phyloP scores from a whole-genome alignment of 1,140 invertebrate species.

The Drosophila orena region DNA sequence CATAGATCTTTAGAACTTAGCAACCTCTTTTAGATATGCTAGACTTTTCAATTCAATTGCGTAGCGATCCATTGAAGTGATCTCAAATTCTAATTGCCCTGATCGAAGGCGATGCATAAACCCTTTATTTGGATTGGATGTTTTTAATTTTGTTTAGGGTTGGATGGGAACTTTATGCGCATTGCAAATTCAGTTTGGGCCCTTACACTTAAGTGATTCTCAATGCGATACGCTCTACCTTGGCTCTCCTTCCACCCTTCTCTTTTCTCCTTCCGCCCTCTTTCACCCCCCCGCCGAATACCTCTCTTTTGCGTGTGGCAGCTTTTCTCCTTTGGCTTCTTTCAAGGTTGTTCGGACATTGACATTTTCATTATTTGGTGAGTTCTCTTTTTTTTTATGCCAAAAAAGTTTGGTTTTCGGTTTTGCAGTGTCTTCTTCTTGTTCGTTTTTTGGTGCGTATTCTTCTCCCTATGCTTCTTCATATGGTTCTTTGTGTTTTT shows the following conservation, averaged over 20 bases:
- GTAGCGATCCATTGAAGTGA: slow-evolving; percentile 8
- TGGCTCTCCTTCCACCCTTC: slow-evolving; percentile 22
- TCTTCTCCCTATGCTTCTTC: slow-evolving; percentile 55
- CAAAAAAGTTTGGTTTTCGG: slow-evolving; percentile 71
- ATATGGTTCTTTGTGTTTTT: slow-evolving; percentile 34
- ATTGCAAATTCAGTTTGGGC: slow-evolving; percentile 65
- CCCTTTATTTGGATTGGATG: slow-evolving; percentile 28
- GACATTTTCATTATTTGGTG: slow-evolving; percentile 81
- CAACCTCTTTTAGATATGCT: not conserved
- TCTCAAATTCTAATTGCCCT: slow-evolving; percentile 42
- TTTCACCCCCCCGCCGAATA: not conserved
- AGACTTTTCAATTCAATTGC: slow-evolving; percentile 41
- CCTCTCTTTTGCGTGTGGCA: slow-evolving; percentile 36
- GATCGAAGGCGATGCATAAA: slow-evolving; percentile 3
- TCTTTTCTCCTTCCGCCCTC: slow-evolving; percentile 25
- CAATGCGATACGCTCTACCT: slow-evolving; percentile 32
- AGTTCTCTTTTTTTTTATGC: slow-evolving; percentile 37
- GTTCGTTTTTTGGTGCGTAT: slow-evolving; percentile 61
- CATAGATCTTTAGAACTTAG: not conserved
- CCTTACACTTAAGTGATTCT: slow-evolving; percentile 68
- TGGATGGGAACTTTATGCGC: slow-evolving; percentile 58
- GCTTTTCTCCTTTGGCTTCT: slow-evolving; percentile 83
- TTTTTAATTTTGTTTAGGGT: slow-evolving; percentile 26
- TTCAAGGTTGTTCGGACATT: slow-evolving; percentile 85
- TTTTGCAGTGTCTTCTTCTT: slow-evolving; percentile 34